Conservation (phyloP, 53 echinoderm and acorn worm species). For the Arbacia lixula region DNA sequence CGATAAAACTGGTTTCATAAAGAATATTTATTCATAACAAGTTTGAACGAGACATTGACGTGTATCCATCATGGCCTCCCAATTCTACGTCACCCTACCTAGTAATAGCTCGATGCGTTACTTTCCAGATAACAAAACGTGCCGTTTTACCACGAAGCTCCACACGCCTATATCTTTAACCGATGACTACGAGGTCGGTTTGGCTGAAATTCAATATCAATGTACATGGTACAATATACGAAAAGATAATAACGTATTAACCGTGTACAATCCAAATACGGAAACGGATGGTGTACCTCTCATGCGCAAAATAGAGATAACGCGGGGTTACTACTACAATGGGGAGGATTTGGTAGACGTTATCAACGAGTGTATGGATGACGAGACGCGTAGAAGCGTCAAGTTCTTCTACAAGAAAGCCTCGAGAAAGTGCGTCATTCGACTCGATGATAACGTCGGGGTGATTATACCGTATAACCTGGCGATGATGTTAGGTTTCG, state of each 20-base stretch:
- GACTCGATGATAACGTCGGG: neutral
- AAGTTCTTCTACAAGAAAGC: neutral
- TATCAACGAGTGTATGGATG: neutral
- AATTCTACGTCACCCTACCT: slow-evolving; percentile 81
- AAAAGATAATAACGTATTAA: neutral
- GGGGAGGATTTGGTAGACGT: neutral
- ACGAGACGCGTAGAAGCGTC: neutral
- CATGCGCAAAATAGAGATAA: neutral
- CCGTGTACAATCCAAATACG: neutral
- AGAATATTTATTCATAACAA: neutral
- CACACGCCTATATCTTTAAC: slow-evolving; percentile 23
- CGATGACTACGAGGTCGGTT: slow-evolving; percentile 6
- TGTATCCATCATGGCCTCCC: slow-evolving; percentile 42
- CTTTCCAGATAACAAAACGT: slow-evolving; percentile 51
- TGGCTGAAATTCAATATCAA: slow-evolving; percentile 39
- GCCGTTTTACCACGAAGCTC: slow-evolving; percentile 8
- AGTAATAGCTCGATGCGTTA: slow-evolving; percentile 72
- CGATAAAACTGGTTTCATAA: neutral
- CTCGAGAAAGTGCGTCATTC: neutral
- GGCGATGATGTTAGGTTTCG: slow-evolving; percentile 27
- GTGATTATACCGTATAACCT: neutral
- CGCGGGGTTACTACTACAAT: neutral
- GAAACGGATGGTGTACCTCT: neutral
- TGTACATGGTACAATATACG: slow-evolving; percentile 2
- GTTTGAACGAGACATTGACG: no score